A percentile compares a stretch with the other conserved stretches of the same genome.
phyloP scores from a whole-genome alignment of 1,140 invertebrate genomes.

The Trichonephila inaurata region DNA sequence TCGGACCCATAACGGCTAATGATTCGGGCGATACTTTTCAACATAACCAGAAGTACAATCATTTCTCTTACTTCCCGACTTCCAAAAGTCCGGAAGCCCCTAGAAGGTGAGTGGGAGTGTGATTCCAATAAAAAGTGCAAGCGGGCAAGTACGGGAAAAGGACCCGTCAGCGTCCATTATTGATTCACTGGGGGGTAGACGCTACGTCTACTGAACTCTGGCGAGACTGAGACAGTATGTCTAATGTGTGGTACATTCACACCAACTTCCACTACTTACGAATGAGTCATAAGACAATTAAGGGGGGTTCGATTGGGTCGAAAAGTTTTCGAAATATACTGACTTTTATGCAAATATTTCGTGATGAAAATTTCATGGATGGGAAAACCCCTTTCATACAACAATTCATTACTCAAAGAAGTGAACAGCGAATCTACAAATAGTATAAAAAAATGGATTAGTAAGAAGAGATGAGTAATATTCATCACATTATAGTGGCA shows the following conservation, averaged over 20 bases:
- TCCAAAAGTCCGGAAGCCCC: constrained; percentile 25
- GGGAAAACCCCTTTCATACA: no score
- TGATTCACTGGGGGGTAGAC: neutral
- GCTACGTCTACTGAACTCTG: neutral
- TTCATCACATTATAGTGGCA: no score
- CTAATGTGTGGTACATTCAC: neutral
- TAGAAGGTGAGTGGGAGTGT: constrained; percentile 10
- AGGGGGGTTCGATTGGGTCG: no score
- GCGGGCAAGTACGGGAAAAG: neutral
- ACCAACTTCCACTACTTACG: no score
- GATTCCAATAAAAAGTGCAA: constrained; percentile 23
- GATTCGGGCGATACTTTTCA: neutral
- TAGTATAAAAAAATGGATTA: no score
- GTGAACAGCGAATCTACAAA: no score
- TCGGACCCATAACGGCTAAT: neutral
- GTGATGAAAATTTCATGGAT: no score
- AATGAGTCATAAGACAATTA: no score
- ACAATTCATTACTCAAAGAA: no score
- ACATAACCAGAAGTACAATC: neutral
- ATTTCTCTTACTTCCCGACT: constrained; percentile 11
- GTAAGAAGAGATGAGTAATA: no score
- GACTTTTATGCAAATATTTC: no score
- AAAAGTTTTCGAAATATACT: no score
- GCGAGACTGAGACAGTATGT: neutral
- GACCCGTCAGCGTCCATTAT: neutral